These are phyloP conservation scores for Solen grandis DNA, from an alignment of 1,140 invertebrate genomes.

Conservation along the genomic window DNA sequence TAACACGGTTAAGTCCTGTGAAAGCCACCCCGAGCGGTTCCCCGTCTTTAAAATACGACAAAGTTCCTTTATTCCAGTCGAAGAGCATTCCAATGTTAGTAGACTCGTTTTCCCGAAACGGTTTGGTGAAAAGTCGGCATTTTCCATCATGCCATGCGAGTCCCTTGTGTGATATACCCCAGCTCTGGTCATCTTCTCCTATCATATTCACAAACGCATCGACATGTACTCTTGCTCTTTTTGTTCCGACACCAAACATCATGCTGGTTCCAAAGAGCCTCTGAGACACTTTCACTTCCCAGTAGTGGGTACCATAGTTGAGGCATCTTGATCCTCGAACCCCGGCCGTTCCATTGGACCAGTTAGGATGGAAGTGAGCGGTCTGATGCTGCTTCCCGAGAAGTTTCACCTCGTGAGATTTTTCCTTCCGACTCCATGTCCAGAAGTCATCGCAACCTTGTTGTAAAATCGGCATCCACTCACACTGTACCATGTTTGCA, in stretches of 20 bases:
- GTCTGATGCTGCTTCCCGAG: slow-evolving; percentile 81
- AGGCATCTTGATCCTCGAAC: slow-evolving; percentile 85
- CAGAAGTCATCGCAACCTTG: slow-evolving; percentile 85
- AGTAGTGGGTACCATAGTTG: slow-evolving; percentile 86
- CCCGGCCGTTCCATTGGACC: slow-evolving; percentile 88
- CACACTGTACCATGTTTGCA: slow-evolving; percentile 46
- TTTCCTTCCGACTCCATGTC: slow-evolving; percentile 85
- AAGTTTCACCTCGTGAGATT: slow-evolving; percentile 85
- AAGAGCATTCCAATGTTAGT: slow-evolving; percentile 86
- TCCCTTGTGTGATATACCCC: slow-evolving; percentile 89
- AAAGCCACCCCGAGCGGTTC: slow-evolving; percentile 85
- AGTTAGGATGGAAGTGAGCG: slow-evolving; percentile 87
- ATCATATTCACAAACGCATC: slow-evolving; percentile 87
- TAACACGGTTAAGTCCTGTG: slow-evolving; percentile 78
- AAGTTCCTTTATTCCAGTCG: slow-evolving; percentile 86
- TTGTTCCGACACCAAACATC: slow-evolving; percentile 89
- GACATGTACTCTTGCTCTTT: slow-evolving; percentile 84
- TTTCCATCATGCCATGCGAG: slow-evolving; percentile 86
- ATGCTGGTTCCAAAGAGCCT: slow-evolving; percentile 89
- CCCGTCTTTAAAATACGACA: slow-evolving; percentile 89
- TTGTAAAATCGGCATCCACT: slow-evolving; percentile 54
- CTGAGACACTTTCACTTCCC: slow-evolving; percentile 86
- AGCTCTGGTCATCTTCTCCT: slow-evolving; percentile 87
- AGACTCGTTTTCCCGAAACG: slow-evolving; percentile 87
- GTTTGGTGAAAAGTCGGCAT: slow-evolving; percentile 84